Evolutionary conservation across 2,113 vertebrate genomes (phyloP).

Genomic region (Actenoides hombroni): DNA sequence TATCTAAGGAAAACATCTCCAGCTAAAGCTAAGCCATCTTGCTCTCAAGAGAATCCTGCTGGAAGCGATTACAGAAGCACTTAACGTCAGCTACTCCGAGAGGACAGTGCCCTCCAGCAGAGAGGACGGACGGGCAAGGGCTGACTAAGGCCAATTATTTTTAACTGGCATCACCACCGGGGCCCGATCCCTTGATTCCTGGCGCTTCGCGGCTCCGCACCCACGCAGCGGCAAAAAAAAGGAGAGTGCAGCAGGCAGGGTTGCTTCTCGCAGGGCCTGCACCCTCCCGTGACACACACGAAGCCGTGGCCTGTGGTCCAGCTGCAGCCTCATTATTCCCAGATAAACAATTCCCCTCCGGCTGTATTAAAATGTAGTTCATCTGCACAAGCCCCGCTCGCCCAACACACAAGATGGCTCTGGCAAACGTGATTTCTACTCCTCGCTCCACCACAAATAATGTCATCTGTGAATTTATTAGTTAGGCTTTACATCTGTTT

Average conservation of each 20-base stretch:
- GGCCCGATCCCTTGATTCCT: background rate
- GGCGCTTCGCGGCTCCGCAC: background rate
- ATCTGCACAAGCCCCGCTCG: conserved; percentile 12
- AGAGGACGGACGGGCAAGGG: background rate
- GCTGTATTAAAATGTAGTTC: conserved; percentile 1
- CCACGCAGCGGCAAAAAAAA: background rate
- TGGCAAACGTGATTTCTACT: background rate
- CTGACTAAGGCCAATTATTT: background rate
- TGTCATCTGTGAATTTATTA: background rate
- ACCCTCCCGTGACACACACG: rapidly evolving
- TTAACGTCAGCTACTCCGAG: background rate
- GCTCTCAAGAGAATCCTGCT: background rate
- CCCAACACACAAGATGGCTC: background rate
- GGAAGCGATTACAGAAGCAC: background rate
- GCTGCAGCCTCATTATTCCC: conserved; percentile 14
- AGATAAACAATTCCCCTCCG: conserved; percentile 2
- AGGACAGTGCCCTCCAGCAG: background rate
- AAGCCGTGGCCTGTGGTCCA: background rate
- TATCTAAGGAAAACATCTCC: background rate
- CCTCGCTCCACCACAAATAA: conserved; percentile 1
- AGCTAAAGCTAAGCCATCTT: background rate
- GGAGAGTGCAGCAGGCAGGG: background rate
- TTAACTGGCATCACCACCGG: background rate
- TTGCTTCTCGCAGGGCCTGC: background rate
- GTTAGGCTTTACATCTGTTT: conserved; percentile 25